phyloP scores from a whole-genome alignment of 2,113 vertebrate species.

The Thalassarche chlororhynchos region DNA sequence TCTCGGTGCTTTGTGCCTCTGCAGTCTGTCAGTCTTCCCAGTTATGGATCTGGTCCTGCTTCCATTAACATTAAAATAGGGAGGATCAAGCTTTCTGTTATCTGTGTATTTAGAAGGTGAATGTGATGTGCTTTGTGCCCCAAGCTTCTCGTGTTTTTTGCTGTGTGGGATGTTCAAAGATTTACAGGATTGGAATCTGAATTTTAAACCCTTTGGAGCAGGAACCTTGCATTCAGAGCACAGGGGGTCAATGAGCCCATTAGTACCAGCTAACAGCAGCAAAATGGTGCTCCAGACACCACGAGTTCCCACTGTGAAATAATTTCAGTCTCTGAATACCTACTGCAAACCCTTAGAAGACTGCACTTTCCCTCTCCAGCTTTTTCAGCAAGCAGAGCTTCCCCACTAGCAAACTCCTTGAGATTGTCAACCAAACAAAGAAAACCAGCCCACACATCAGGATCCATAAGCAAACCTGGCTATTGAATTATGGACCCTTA shows the following conservation, averaged over 20 bases:
- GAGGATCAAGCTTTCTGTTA: background rate
- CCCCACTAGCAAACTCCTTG: background rate
- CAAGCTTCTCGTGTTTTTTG: background rate
- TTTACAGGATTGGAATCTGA: background rate
- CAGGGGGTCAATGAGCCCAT: background rate
- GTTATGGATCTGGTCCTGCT: background rate
- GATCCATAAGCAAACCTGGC: background rate
- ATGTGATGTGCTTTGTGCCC: background rate
- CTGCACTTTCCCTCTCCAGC: background rate
- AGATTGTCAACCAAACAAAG: background rate
- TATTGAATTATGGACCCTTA: background rate
- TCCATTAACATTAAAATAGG: background rate
- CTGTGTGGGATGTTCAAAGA: background rate
- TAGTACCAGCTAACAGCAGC: background rate
- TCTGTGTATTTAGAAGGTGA: background rate
- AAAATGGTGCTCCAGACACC: background rate
- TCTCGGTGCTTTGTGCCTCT: slow-evolving; percentile 7
- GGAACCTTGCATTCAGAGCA: background rate
- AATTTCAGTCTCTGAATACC: background rate
- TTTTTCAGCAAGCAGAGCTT: background rate
- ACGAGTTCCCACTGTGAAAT: background rate
- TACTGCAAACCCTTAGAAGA: background rate
- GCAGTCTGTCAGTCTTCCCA: slow-evolving; percentile 1
- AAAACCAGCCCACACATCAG: background rate
- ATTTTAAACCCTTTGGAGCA: background rate